Percentiles rank a stretch among this genome's conserved stretches.
phyloP scores from a whole-genome alignment of 2,888 invertebrate genomes.

The Omphaloscelis lunosa region DNA sequence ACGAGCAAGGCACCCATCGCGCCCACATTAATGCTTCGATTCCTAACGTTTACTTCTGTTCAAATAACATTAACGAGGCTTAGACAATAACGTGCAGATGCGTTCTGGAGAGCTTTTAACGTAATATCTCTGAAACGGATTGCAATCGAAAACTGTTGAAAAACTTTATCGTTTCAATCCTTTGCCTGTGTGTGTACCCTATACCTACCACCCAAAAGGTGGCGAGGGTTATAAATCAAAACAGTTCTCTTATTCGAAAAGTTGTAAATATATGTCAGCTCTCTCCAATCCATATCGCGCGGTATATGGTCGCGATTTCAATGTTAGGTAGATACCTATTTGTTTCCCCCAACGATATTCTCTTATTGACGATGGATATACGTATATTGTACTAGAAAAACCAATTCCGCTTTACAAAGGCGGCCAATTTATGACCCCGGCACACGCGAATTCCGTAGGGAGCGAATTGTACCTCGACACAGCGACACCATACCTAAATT shows the following conservation, averaged over 20 bases:
- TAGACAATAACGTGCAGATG: constrained; percentile 54
- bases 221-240: background rate
- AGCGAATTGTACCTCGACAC: constrained; percentile 56
- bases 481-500: constrained; percentile 65
- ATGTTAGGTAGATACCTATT: constrained; percentile 41
- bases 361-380: constrained; percentile 67
- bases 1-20: constrained; percentile 58
- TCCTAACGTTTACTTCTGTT: constrained; percentile 59
- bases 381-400: constrained; percentile 81
- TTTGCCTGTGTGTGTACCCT: background rate
- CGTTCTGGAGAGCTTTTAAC: constrained; percentile 46
- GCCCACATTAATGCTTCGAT: constrained; percentile 59
- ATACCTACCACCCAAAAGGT: background rate
- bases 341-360: constrained; percentile 68
- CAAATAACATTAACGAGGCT: constrained; percentile 57
- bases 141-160: constrained; percentile 26
- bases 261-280: constrained; percentile 11
- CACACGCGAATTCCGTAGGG: constrained; percentile 73
- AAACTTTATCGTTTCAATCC: constrained; percentile 34
- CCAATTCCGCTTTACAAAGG: constrained; percentile 84
- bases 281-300: no score
- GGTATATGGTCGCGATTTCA: constrained; percentile 27
- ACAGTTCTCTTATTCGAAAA: constrained; percentile 8
- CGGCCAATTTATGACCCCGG: constrained; percentile 82
- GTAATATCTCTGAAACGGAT: constrained; percentile 47